Conservation (phyloP, 2,888 invertebrate genomes). For the Liposcelis brunnea region DNA sequence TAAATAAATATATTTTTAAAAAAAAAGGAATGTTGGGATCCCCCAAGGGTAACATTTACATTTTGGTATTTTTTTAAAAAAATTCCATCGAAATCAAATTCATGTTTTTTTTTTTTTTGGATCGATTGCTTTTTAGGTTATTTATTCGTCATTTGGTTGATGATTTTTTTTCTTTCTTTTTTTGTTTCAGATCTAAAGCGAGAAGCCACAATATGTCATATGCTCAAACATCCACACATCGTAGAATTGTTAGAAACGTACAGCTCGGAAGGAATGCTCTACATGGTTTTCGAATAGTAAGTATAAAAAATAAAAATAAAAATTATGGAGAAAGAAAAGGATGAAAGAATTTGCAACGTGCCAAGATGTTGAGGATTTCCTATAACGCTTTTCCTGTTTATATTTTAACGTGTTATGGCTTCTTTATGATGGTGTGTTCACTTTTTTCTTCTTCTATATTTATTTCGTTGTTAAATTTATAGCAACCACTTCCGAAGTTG, state of each 20-base stretch:
- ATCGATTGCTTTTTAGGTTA: slow-evolving; percentile 1
- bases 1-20: too few species aligned
- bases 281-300: slow-evolving; percentile 99
- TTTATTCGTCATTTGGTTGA: slow-evolving; percentile 7
- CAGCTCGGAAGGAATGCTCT: slow-evolving; percentile 95
- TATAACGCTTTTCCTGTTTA: background rate
- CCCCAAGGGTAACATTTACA: too few species aligned
- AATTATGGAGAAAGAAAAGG: background rate
- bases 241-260: slow-evolving; percentile 96
- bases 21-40: too few species aligned
- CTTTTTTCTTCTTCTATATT: background rate
- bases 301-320: slow-evolving; percentile 28
- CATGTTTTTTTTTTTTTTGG: background rate
- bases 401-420: background rate
- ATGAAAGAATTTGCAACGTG: background rate
- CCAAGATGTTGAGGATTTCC: background rate
- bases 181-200: slow-evolving; percentile 77
- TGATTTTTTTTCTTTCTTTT: slow-evolving; percentile 10
- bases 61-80: too few species aligned
- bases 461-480: too few species aligned
- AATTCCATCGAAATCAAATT: background rate
- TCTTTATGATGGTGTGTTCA: background rate
- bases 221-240: slow-evolving; percentile 97
- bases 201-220: slow-evolving; percentile 96
- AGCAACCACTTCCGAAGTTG: background rate